A percentile compares a stretch with the other conserved stretches of the same genome.
Conservation (phyloP, 2,113 vertebrate species). For the Rhegmatorhina hoffmannsi region DNA sequence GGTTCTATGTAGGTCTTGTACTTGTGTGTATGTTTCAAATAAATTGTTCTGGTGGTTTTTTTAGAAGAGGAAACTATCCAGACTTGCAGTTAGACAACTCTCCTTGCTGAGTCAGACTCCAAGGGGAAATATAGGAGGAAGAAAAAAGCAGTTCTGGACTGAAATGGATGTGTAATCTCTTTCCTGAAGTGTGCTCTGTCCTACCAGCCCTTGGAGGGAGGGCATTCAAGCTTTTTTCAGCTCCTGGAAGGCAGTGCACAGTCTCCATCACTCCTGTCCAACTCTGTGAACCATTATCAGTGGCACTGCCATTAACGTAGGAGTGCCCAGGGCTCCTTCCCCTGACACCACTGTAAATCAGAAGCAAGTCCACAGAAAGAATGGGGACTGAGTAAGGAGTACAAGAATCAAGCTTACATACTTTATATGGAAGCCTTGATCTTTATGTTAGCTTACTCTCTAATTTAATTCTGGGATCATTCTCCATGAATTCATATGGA, state of each 20-base stretch:
- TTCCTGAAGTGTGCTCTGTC: not conserved
- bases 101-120: not conserved
- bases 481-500: not conserved
- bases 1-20: not conserved
- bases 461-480: not conserved
- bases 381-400: fast-evolving
- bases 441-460: not conserved
- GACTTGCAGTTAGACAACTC: not conserved
- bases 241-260: not conserved
- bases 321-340: not conserved
- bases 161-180: not conserved
- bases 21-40: not conserved
- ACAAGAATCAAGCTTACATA: not conserved
- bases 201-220: not conserved
- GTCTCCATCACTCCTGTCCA: no score
- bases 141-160: not conserved
- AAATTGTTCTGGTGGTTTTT: not conserved
- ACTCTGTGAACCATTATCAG: not conserved
- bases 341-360: not conserved
- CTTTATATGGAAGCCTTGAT: not conserved
- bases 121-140: not conserved
- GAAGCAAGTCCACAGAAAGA: not conserved
- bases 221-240: not conserved
- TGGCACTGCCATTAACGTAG: not conserved
- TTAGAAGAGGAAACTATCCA: not conserved